Base-by-base conservation (phyloP, 2,113 vertebrate species). In the Heterocephalus glaber region DNA sequence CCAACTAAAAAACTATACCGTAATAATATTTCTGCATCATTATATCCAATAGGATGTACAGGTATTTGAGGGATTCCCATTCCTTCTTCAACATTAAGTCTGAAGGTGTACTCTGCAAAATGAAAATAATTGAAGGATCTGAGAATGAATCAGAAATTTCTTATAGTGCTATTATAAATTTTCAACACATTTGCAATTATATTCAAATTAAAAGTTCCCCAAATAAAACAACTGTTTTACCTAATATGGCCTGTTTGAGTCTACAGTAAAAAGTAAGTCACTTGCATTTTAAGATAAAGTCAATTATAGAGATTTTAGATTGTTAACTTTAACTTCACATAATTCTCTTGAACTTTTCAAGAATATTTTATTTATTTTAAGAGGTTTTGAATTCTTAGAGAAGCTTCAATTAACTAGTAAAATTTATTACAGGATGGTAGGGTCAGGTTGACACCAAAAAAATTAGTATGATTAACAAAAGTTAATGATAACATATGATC, bases 31-130 rank as follows among this genome's bases (percentile, higher is more conserved):
- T 99, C 97, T 84, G 99, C 99, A 97, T 99, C 99, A 6, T 98
- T 86, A 97, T 99, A 99, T 86, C 99, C 99, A 94, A 99, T 99
- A 47, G 99, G 99, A 98, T 99, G 99, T 56, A 99, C 99, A 0
- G 99, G 99, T 93, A 99, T 99, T 90, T 98, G 98, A 17, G 99
- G 99, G 90, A 99, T 98, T 38, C 99, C 99, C n/a, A 99, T 98
- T 87, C 98, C 99, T 65, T 99, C 98, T 70, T 99, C 98, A 66
- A 95, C 96, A 76, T 97, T 97, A 49, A 98, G 97, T 96, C 99
- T 99, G 97, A 99, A 99, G 82, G 99, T 98, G 41, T 99, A 99
- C 30, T 99, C 99, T 99, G 97, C 72, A 76, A 97, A 89, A 98
- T 96, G 0, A 89, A 98, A 97, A 94, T 16, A 92, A 33, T 1